These are phyloP conservation scores for Enteromius anoplus DNA, from an alignment of 2,797 vertebrate genomes.

Conservation along the genomic window DNA sequence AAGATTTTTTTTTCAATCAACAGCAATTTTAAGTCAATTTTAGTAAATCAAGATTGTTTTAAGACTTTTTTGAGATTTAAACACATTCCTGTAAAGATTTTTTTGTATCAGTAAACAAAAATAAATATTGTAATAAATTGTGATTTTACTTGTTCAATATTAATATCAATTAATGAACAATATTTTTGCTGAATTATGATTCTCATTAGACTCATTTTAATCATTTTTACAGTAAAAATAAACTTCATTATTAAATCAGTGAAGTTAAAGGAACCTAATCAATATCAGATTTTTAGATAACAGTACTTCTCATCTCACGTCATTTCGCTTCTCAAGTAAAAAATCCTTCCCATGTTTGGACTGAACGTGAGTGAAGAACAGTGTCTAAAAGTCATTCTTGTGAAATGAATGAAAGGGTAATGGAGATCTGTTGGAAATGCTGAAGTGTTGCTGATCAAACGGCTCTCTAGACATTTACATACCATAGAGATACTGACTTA, in stretches of 20 bases:
- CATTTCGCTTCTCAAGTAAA: too few relatives aligned
- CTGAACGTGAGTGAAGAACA: not conserved
- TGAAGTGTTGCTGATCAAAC: not conserved
- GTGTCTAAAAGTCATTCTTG: not conserved
- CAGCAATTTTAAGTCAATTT: not conserved
- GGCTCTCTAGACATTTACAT: not conserved
- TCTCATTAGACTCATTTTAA: not conserved
- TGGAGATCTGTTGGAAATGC: not conserved
- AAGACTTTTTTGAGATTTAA: not conserved
- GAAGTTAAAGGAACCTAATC: not conserved
- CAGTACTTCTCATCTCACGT: not conserved
- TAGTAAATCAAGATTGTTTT: not conserved
- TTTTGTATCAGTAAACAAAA: too few relatives aligned
- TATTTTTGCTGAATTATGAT: not conserved
- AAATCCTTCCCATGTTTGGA: not conserved
- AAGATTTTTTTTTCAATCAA: not conserved
- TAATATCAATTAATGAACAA: not conserved
- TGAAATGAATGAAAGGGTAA: not conserved
- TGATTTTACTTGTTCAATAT: not conserved
- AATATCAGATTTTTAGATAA: not conserved
- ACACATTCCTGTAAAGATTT: not conserved
- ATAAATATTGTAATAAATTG: not conserved
- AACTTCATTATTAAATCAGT: not conserved
- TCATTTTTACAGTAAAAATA: not conserved
- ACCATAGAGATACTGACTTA: not conserved